A percentile compares a stretch with the other conserved stretches of the same genome.
Conservation (phyloP, 2,797 vertebrate species). For the Ibycter americanus region DNA sequence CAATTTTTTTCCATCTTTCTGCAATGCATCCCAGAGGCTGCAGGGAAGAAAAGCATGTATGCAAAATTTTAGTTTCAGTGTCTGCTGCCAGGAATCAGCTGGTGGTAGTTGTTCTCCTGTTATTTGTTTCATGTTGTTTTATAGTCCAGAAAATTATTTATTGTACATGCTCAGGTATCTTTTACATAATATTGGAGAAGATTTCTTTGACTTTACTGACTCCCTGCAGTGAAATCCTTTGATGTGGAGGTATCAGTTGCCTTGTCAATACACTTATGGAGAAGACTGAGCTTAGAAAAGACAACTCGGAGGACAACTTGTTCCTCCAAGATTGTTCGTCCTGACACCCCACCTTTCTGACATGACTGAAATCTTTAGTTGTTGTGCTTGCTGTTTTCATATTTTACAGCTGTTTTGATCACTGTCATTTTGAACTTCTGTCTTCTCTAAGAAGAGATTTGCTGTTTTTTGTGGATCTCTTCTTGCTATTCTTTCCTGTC, state of each 20-base stretch:
- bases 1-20: not conserved
- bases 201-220: not conserved
- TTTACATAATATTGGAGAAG: not conserved
- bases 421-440: not conserved
- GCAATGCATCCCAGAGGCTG: not conserved
- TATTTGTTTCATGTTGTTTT: not conserved
- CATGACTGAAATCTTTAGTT: not conserved
- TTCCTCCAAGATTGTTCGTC: not conserved
- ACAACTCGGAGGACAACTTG: not conserved
- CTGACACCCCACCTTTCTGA: not conserved
- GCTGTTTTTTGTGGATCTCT: not conserved
- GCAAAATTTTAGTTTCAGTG: not conserved
- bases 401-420: not conserved
- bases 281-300: not conserved
- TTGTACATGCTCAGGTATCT: not conserved
- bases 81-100: not conserved
- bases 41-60: not conserved
- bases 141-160: slow-evolving; percentile 4
- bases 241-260: not conserved
- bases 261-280: not conserved
- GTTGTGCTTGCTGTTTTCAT: not conserved
- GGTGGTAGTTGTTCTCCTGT: not conserved
- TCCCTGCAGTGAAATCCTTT: not conserved
- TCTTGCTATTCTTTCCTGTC: not conserved
- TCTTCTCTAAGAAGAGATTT: not conserved